Evolutionary conservation across 2,888 invertebrate genomes (phyloP).

Genomic region (Lithophane socia): DNA sequence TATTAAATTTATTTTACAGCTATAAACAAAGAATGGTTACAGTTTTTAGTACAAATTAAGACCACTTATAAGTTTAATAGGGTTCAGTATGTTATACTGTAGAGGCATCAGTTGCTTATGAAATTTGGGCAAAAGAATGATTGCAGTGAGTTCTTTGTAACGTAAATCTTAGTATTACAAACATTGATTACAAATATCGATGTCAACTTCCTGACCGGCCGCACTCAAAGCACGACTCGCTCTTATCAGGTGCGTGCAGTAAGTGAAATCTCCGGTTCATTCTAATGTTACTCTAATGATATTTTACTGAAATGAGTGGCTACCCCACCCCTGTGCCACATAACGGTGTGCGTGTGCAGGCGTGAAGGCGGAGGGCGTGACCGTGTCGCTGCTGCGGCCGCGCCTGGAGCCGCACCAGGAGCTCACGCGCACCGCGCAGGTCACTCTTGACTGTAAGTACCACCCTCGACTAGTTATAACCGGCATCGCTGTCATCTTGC

Average conservation of each 20-base stretch:
- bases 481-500: not conserved
- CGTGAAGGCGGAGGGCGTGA: conserved; percentile 70
- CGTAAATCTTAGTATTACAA: not conserved
- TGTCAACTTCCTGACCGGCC: not conserved
- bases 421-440: conserved; percentile 79
- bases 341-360: conserved; percentile 53
- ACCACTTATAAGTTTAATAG: not conserved
- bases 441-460: conserved; percentile 93
- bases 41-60: not conserved
- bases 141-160: not conserved
- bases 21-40: not conserved
- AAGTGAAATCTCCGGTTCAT: not conserved
- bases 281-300: not conserved
- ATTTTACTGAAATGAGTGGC: not conserved
- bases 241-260: not conserved
- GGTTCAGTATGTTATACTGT: not conserved
- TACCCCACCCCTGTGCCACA: not conserved
- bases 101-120: not conserved
- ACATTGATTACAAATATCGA: not conserved
- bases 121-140: not conserved
- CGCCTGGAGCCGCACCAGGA: conserved; percentile 74
- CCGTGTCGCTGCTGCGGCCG: conserved; percentile 71
- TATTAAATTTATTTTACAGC: not conserved
- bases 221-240: not conserved
- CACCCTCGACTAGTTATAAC: not conserved